Evolutionary conservation across 1,140 invertebrate species (phyloP), one percentile per base, ranked within the genome.

Genomic region (Hestina assimilis): DNA sequence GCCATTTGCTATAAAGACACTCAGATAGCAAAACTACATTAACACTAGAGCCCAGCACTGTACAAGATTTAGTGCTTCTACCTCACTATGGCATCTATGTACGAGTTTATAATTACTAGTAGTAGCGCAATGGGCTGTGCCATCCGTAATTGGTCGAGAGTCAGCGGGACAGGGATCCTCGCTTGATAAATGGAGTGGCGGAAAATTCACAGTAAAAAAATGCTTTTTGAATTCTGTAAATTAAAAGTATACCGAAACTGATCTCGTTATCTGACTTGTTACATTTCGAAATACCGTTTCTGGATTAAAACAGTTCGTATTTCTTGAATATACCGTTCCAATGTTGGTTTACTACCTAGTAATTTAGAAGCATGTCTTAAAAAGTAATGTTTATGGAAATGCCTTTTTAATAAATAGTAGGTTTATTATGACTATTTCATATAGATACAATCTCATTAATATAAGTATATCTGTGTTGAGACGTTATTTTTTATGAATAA

Each of bases 141-240:
- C 75, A 79, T 77, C 70, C 75, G 69, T 81, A 81, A 81, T 81
- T 81, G 72, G 69, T 69, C 66, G 72, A 14, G 33, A 38, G 65
- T 40, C 59, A 65, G 24, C 24, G 8, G 33, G 63, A 73, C 63
- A 66, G 68, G 14, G 33, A 73, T 68, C 72, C 58, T 69, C 47
- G 63, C 53, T 65, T 81, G 75, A 81, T 81, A 75, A 81, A 81
- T 81, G 66, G 74, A 69, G 42, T 64, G 66, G 68, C 58, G 63
- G 66, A 74, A 71, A 75, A 72, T 77, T 71, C 59, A 38, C 33
- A 67, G 52, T 59, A 64, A 71, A 75, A 81, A 79, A 75, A 77
- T 14, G 41, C 63, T 45, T 69, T 67, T 17, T 14, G 74, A 65
- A 69, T 67, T 66, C 65, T 61, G 62, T 72, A 74, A 76, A 79